Evolutionary conservation across 2,888 invertebrate species (phyloP).

Genomic region (Suillia variegata): DNA sequence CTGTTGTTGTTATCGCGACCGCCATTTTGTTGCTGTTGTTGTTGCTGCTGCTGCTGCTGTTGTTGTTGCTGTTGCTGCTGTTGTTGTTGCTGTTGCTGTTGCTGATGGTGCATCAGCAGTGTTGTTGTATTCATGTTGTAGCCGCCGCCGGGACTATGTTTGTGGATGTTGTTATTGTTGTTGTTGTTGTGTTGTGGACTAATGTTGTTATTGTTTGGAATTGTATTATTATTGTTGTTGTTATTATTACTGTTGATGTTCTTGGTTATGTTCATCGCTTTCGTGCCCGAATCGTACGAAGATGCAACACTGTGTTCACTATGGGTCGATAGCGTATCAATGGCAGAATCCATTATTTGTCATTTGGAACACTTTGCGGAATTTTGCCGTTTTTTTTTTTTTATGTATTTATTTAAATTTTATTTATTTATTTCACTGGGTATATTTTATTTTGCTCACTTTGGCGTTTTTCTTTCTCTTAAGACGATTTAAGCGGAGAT

Average conservation of each 20-base stretch:
- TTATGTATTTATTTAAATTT: slow-evolving; percentile 9
- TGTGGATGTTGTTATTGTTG: slow-evolving; percentile 28
- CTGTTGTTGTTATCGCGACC: slow-evolving; percentile 51
- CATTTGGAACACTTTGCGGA: slow-evolving; percentile 12
- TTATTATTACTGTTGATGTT: slow-evolving; percentile 40
- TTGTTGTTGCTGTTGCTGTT: slow-evolving; percentile 46
- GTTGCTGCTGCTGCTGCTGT: slow-evolving; percentile 45
- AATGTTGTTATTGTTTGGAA: slow-evolving; percentile 28
- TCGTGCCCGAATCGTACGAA: slow-evolving; percentile 48
- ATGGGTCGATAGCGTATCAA: slow-evolving; percentile 64
- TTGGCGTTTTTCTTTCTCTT: too few relatives aligned
- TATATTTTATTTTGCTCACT: too few relatives aligned
- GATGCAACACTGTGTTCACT: slow-evolving; percentile 67
- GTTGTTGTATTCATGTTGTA: slow-evolving; percentile 49
- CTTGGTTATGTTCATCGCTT: slow-evolving; percentile 48
- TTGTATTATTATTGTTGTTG: slow-evolving; percentile 26
- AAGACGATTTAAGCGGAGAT: too few relatives aligned
- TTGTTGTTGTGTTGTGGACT: too few relatives aligned
- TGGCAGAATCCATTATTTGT: slow-evolving; percentile 65
- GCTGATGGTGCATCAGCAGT: slow-evolving; percentile 56
- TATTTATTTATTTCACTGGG: slow-evolving; percentile 13
- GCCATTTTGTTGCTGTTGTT: too few relatives aligned
- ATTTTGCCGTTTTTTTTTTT: slow-evolving; percentile 20
- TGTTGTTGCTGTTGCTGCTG: slow-evolving; percentile 46
- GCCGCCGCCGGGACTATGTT: slow-evolving; percentile 30